phyloP scores from a whole-genome alignment of 1,140 invertebrate species.

The Drosophila bifasciata region DNA sequence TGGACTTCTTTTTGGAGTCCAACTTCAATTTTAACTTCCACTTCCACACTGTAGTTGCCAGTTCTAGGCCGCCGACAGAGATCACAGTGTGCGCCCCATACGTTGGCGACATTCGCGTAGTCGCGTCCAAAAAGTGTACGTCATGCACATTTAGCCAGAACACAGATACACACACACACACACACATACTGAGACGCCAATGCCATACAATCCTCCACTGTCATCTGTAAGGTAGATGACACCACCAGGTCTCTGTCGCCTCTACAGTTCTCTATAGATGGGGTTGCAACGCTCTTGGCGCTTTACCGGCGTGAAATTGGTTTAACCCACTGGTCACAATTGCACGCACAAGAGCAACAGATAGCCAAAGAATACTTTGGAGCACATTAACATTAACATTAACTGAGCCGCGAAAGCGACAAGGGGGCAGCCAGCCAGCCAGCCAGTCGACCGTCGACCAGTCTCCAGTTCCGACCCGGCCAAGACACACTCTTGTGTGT shows the following conservation, averaged over 20 bases:
- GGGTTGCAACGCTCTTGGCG: conserved; percentile 76
- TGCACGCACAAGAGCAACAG: conserved; percentile 60
- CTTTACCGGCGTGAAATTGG: conserved; percentile 83
- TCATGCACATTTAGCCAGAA: conserved; percentile 73
- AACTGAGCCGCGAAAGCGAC: conserved; percentile 78
- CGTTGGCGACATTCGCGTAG: conserved; percentile 61
- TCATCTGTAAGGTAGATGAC: conserved; percentile 62
- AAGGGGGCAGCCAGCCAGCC: conserved; percentile 61
- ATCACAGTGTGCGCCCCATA: conserved; percentile 40
- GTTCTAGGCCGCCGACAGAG: conserved; percentile 63
- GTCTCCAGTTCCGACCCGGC: conserved; percentile 32
- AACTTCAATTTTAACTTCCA: conserved; percentile 25
- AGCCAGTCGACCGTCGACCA: conserved; percentile 18
- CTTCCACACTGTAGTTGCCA: conserved; percentile 24
- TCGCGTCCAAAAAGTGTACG: conserved; percentile 75
- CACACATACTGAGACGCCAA: conserved; percentile 4
- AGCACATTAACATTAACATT: conserved; percentile 78
- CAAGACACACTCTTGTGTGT: conserved; percentile 10
- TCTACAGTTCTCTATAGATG: conserved; percentile 29
- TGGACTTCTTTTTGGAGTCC: conserved; percentile 7
- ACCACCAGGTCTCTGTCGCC: conserved; percentile 32
- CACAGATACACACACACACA: conserved; percentile 1
- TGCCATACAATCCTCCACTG: background rate
- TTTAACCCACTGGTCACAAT: conserved; percentile 83
- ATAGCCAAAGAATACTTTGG: conserved; percentile 60